A percentile compares a stretch with the other conserved stretches of the same genome.
phyloP scores from a whole-genome alignment of 2,888 invertebrate species.

The Therioaphis trifolii region DNA sequence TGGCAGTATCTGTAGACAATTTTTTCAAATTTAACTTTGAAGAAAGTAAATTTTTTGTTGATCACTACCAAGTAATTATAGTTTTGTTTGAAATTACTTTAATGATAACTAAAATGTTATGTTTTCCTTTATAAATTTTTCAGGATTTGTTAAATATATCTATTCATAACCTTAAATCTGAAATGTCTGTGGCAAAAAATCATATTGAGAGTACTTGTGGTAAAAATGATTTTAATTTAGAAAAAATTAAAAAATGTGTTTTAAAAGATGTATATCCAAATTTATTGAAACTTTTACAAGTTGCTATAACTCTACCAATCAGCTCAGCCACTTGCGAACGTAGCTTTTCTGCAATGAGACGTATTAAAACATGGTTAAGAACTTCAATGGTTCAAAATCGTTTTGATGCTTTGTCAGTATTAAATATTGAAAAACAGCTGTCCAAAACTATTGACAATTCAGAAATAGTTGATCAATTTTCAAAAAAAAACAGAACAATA shows the following conservation, averaged over 20 bases:
- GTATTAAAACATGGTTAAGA: slow-evolving; percentile 17
- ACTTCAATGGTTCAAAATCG: too few species aligned
- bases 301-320: slow-evolving; percentile 38
- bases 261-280: slow-evolving; percentile 15
- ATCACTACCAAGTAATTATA: neutral
- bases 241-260: neutral
- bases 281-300: slow-evolving; percentile 38
- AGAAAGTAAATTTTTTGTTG: slow-evolving; percentile 25
- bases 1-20: neutral
- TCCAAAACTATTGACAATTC: too few species aligned
- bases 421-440: too few species aligned
- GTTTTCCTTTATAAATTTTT: too few species aligned
- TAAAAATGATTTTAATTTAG: neutral
- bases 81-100: too few species aligned
- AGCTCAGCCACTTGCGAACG: slow-evolving; percentile 29
- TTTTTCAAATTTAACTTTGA: slow-evolving; percentile 15
- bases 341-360: slow-evolving; percentile 15
- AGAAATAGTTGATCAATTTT: too few species aligned
- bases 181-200: slow-evolving; percentile 1
- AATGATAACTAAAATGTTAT: too few species aligned
- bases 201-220: neutral
- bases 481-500: too few species aligned
- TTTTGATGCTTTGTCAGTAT: too few species aligned
- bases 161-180: neutral
- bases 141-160: slow-evolving; percentile 24